Evolutionary conservation across 2,113 vertebrate genomes (phyloP), one percentile per base, ranked within the genome.

Genomic region (Chionis minor): DNA sequence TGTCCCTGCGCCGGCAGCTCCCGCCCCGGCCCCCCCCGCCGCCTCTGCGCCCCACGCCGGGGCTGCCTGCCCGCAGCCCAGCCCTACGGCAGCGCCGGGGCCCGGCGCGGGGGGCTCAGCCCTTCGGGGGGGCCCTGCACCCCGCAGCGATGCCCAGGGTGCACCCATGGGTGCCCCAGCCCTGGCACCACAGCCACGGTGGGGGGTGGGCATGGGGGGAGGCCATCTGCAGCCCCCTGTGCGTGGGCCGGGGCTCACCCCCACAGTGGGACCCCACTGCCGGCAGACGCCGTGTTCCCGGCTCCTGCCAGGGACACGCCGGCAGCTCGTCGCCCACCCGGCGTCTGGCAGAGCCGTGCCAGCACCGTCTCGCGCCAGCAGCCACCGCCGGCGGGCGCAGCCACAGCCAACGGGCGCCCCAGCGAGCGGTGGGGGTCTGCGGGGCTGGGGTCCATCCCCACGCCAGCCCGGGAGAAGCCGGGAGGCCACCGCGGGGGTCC

Each of bases 281-380:
- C 12, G 18, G 91, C 94, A 94, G 88, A 89, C 59, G 27, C 72
- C 17, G 45, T 6, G 96, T 95, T 96, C 96, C 91, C 63, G 7
- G 21, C 78, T 49, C 33, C 51, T 87, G 94, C 91, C 92, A 91
- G 92, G 96, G 88, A 81, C 94, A 33, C 27, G 40, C 91, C 2
- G 18, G 89, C 86, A 63, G 88, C 88, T 38, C 12, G 4, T 90
- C 94, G 85, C 97, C 97, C 97, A 97, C 97, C 94, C 82, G 74
- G 84, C 62, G 96, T 95, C 97, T 95, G 95, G 96, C 95, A 96
- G 56, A n/a, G 74, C 91, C 26, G 67, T 8, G 47, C 94, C 94
- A 71, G 90, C 80, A 3, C 78, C 30, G 83, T 90, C 81, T 90
- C 75, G 69, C 42, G 4, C 95, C 96, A 17, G 38, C 92, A 67